Conservation (phyloP, 2,888 invertebrate species). For the Diadromus collaris region DNA sequence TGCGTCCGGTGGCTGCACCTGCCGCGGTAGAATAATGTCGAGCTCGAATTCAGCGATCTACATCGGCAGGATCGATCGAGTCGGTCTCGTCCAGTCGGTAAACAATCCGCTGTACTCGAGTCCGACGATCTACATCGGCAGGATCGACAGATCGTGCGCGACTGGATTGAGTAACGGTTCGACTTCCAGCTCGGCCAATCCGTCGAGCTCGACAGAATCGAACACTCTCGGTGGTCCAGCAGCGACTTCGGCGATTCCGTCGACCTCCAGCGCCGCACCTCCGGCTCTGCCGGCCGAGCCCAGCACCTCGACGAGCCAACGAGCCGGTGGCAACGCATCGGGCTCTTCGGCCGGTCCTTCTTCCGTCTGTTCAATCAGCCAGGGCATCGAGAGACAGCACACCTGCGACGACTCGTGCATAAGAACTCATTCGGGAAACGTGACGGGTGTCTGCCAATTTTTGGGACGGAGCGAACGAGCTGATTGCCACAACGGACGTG, state of each 20-base stretch:
- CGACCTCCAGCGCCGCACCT: conserved; percentile 69
- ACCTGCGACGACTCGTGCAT: conserved; percentile 80
- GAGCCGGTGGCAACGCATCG: conserved; percentile 52
- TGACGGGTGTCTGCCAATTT: conserved; percentile 72
- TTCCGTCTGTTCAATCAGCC: conserved; percentile 55
- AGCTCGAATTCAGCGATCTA: conserved; percentile 74
- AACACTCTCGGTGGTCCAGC: conserved; percentile 38
- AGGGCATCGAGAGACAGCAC: conserved; percentile 79
- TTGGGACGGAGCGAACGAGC: conserved; percentile 72
- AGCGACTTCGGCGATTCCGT: conserved; percentile 62
- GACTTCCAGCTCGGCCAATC: conserved; percentile 37
- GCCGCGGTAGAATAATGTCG: conserved; percentile 69
- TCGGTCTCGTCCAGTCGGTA: conserved; percentile 68
- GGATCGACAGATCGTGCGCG: conserved; percentile 69
- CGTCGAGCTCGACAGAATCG: conserved; percentile 41
- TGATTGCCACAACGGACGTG: conserved; percentile 79
- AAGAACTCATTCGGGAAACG: conserved; percentile 79
- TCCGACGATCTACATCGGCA: conserved; percentile 74
- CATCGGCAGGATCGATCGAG: conserved; percentile 71
- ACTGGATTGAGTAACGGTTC: conserved; percentile 64
- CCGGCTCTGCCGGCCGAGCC: conserved; percentile 77
- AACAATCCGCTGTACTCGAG: conserved; percentile 76
- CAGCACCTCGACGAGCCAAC: conserved; percentile 77
- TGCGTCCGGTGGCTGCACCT: conserved; percentile 67
- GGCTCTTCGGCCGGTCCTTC: conserved; percentile 56